These are phyloP conservation scores for Actinopyga echinites DNA, from an alignment of 53 echinoderm and acorn worm species.

Conservation along the genomic window DNA sequence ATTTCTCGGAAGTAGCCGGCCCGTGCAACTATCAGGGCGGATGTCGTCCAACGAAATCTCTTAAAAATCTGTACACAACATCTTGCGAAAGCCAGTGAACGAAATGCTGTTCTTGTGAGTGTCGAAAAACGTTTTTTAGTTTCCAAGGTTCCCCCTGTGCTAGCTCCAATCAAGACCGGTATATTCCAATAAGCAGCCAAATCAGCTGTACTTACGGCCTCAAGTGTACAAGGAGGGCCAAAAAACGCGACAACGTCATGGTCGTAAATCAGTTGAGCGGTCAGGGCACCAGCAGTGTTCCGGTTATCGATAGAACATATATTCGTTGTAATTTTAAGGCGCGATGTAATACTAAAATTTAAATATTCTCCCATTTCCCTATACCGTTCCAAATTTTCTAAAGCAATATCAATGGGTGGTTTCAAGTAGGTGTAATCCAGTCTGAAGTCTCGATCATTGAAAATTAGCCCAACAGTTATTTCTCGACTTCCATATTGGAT, in stretches of 20 bases:
- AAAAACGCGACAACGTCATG: slow-evolving; percentile 35
- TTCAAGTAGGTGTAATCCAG: neutral
- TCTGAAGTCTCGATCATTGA: neutral
- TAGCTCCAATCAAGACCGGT: slow-evolving; percentile 53
- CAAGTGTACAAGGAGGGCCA: slow-evolving; percentile 54
- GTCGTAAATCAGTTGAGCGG: neutral
- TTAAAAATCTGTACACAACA: slow-evolving; percentile 43
- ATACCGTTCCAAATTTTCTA: too few species aligned
- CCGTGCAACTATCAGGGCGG: neutral
- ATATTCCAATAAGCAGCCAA: slow-evolving; percentile 61
- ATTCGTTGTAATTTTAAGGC: too few species aligned
- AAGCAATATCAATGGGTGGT: too few species aligned
- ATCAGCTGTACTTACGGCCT: slow-evolving; percentile 40
- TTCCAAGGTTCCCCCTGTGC: slow-evolving; percentile 36
- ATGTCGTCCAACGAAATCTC: slow-evolving; percentile 42
- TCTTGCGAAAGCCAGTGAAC: slow-evolving; percentile 17
- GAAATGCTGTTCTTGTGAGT: slow-evolving; percentile 54
- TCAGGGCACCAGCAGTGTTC: too few species aligned
- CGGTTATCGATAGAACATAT: too few species aligned
- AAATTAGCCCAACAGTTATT: neutral
- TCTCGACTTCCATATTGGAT: too few species aligned
- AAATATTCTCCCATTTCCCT: too few species aligned
- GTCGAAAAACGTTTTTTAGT: slow-evolving; percentile 49
- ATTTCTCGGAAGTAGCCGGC: neutral
- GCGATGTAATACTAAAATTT: too few species aligned